Evolutionary conservation across 2,888 invertebrate genomes (phyloP), one percentile per base, ranked within the genome.

Genomic region (Eledona agricola): DNA sequence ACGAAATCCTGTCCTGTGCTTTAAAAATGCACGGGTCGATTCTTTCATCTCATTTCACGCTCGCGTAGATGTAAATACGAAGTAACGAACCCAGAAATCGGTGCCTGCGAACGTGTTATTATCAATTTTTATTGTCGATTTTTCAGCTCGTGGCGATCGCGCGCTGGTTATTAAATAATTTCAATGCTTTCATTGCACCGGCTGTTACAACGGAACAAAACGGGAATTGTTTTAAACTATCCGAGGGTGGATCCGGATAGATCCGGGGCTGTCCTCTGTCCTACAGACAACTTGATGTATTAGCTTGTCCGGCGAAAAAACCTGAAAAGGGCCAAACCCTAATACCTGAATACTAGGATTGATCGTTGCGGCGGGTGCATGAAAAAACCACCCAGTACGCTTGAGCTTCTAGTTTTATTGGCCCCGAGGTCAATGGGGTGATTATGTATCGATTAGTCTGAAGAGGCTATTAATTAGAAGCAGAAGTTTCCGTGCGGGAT

Each of bases 141-240:
- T n/a, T n/a, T n/a, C n/a, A n/a, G n/a, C n/a, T n/a, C n/a, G n/a
- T n/a, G n/a, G n/a, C n/a, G n/a, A n/a, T n/a, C n/a, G n/a, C n/a
- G n/a, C n/a, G n/a, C n/a, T n/a, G n/a, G n/a, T n/a, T n/a, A n/a
- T n/a, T n/a, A n/a, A n/a, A n/a, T n/a, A n/a, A n/a, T n/a, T n/a
- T n/a, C n/a, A n/a, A n/a, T n/a, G n/a, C n/a, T n/a, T n/a, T n/a
- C n/a, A n/a, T n/a, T n/a, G n/a, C n/a, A n/a, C n/a, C n/a, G n/a
- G n/a, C n/a, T n/a, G n/a, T n/a, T n/a, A n/a, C n/a, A n/a, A n/a
- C n/a, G n/a, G n/a, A n/a, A n/a, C n/a, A n/a, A n/a, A n/a, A n/a
- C n/a, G n/a, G n/a, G n/a, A n/a, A 40, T 50, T 50, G 50, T 50
- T 50, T 42, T 19, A 50, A 50, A 31, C 32, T 25, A 17, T 17